These are phyloP conservation scores for Antedon mediterranea DNA, from an alignment of 53 echinoderm and acorn worm species.

Conservation along the genomic window DNA sequence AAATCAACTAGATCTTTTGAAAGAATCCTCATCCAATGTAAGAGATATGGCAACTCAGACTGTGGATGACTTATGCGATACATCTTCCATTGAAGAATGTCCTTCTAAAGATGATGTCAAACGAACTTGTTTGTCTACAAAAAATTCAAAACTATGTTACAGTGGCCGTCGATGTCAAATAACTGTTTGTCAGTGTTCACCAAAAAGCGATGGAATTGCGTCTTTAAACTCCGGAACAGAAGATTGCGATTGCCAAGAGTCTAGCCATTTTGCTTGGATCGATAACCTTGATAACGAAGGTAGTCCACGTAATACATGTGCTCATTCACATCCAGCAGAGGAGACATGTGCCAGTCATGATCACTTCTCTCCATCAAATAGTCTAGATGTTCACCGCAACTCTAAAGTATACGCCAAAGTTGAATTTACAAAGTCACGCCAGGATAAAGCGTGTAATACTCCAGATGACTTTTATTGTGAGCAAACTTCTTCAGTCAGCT, in stretches of 20 bases:
- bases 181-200: not conserved
- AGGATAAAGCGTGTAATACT: not conserved
- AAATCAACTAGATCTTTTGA: not conserved
- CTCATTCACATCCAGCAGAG: conserved; percentile 14
- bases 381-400: not conserved
- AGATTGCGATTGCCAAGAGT: not conserved
- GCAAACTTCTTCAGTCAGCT: not conserved
- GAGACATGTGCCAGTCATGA: not conserved
- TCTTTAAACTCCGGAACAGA: not conserved
- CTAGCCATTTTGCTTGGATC: not conserved
- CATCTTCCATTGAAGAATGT: not conserved
- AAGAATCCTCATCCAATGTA: not conserved
- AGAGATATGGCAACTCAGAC: not conserved
- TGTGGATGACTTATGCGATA: not conserved
- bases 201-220: not conserved
- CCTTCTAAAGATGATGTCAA: not conserved
- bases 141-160: not conserved
- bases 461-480: not conserved
- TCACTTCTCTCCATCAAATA: not conserved
- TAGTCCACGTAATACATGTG: conserved; percentile 5
- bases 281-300: not conserved
- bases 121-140: not conserved
- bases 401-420: not conserved
- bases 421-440: not conserved
- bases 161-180: not conserved